phyloP scores from a whole-genome alignment of 1,140 invertebrate genomes.

The Cydia amplana region DNA sequence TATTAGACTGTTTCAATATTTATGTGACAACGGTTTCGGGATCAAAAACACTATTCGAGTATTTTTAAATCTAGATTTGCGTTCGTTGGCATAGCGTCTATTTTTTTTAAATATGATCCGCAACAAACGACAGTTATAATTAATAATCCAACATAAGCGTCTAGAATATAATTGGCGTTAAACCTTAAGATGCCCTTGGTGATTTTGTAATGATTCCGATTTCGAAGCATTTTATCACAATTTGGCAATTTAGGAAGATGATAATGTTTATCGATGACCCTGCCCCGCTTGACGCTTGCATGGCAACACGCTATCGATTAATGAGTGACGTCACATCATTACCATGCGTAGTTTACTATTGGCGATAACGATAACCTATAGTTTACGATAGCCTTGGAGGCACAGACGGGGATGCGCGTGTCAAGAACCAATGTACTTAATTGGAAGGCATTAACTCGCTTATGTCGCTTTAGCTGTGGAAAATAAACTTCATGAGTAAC shows the following conservation, averaged over 20 bases:
- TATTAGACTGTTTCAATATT: background rate
- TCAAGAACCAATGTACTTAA: background rate
- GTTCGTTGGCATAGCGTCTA: background rate
- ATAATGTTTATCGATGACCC: conserved; percentile 12
- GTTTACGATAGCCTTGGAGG: conserved; percentile 4
- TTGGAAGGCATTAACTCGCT: background rate
- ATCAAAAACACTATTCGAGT: background rate
- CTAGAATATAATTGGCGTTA: background rate
- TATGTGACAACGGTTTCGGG: background rate
- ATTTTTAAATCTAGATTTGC: background rate
- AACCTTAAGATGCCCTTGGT: background rate
- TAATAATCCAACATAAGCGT: background rate
- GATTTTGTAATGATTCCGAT: background rate
- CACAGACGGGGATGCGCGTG: background rate
- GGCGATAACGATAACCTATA: conserved; percentile 12
- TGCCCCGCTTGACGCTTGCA: conserved; percentile 5
- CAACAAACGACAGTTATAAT: background rate
- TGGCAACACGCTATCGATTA: conserved; percentile 17
- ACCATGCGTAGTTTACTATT: conserved; percentile 21
- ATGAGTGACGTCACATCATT: conserved; percentile 21
- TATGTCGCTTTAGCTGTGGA: no score
- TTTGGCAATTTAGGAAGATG: background rate
- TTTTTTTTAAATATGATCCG: background rate
- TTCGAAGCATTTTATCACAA: background rate
- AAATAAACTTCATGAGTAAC: no score